Evolutionary conservation across 1,140 invertebrate species (phyloP).

Genomic region (Bombus balteatus): DNA sequence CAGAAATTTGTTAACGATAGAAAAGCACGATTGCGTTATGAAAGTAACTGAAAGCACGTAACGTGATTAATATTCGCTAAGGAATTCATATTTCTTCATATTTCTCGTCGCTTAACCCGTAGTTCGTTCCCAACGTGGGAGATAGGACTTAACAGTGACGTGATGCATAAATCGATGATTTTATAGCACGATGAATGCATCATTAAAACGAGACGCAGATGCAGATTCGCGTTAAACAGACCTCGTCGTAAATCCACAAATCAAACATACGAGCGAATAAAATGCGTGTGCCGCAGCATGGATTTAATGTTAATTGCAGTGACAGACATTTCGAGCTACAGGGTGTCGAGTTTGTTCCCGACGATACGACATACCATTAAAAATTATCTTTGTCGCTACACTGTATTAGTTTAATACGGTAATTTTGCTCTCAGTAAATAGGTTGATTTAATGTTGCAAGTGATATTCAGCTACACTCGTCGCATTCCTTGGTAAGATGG

Average conservation of each 20-base stretch:
- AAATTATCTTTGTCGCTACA: neutral
- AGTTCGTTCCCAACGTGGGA: conserved; percentile 11
- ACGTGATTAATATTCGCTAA: neutral
- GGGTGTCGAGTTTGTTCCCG: neutral
- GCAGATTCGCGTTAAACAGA: neutral
- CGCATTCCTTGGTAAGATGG: too few species aligned
- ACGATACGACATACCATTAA: neutral
- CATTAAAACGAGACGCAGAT: conserved; percentile 35
- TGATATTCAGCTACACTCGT: too few species aligned
- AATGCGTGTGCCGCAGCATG: conserved; percentile 32
- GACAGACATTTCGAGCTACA: neutral
- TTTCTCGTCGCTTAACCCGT: neutral
- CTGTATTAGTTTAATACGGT: neutral
- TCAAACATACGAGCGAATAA: conserved; percentile 17
- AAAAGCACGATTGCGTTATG: neutral
- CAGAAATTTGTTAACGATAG: too few species aligned
- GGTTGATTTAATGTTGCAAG: neutral
- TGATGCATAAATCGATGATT: conserved; percentile 43
- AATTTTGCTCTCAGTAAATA: neutral
- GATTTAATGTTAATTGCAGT: conserved; percentile 45
- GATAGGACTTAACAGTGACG: neutral
- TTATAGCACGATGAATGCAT: conserved; percentile 36
- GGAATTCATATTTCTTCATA: conserved; percentile 3
- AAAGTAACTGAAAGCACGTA: neutral
- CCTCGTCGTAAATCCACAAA: conserved; percentile 30